Evolutionary conservation across 2,888 invertebrate genomes (phyloP).

Genomic region (Lycocerus yunnanus): DNA sequence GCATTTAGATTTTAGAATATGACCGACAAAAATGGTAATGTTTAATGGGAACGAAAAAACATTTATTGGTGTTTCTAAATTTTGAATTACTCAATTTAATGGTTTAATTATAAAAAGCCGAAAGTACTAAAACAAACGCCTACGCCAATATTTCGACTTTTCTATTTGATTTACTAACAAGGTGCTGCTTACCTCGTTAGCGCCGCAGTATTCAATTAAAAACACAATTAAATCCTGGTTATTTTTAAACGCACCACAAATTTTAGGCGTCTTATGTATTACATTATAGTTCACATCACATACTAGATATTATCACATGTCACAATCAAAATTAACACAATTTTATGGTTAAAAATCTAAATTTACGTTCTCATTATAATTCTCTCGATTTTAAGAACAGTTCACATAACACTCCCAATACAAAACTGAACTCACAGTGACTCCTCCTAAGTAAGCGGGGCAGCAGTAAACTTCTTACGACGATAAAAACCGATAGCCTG

Average conservation of each 20-base stretch:
- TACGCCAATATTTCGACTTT: constrained; percentile 17
- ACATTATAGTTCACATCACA: neutral
- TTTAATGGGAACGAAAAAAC: neutral
- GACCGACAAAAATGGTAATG: neutral
- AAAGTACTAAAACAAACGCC: constrained; percentile 26
- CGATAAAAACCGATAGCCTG: neutral
- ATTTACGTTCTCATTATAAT: neutral
- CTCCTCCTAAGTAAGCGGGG: neutral
- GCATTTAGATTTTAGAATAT: neutral
- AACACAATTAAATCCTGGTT: constrained; percentile 32
- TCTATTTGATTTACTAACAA: constrained; percentile 23
- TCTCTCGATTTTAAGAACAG: neutral
- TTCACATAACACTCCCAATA: neutral
- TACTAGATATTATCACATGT: neutral
- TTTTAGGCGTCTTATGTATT: neutral
- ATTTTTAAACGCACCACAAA: neutral
- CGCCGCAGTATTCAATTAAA: constrained; percentile 26
- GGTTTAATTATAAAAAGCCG: neutral
- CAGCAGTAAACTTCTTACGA: neutral
- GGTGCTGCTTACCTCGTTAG: constrained; percentile 31
- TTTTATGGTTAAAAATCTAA: neutral
- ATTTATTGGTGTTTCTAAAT: neutral
- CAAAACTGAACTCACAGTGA: neutral
- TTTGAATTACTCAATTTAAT: neutral
- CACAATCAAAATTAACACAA: neutral